Conservation (phyloP, 2,113 vertebrate species). For the Cyprinodon variegatus region DNA sequence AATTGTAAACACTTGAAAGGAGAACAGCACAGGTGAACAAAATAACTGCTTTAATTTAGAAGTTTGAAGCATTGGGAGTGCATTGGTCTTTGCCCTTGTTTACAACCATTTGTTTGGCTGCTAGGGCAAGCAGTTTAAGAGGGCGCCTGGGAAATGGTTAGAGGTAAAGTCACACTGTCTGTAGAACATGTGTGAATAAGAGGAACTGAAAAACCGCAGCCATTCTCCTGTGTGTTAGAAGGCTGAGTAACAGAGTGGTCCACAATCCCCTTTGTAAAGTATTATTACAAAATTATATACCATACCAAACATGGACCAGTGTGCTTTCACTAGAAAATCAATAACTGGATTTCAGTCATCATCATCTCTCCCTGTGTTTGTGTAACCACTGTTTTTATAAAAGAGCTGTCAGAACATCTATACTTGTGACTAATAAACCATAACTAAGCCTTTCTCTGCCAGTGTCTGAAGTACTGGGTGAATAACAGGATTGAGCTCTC, state of each 20-base stretch:
- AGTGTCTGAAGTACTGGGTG: constrained; percentile 41
- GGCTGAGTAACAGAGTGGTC: constrained; percentile 3
- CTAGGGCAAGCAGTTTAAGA: not conserved
- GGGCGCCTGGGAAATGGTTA: not conserved
- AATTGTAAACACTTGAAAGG: too few relatives aligned
- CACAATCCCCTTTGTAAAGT: constrained; percentile 7
- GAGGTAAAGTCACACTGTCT: not conserved
- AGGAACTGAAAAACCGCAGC: not conserved
- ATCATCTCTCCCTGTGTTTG: constrained; percentile 26
- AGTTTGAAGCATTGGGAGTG: not conserved
- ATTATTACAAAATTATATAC: not conserved
- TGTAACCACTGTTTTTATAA: constrained; percentile 40
- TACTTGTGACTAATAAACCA: constrained; percentile 46
- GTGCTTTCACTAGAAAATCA: constrained; percentile 34
- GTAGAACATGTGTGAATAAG: not conserved
- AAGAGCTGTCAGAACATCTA: constrained; percentile 47
- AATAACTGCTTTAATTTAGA: not conserved
- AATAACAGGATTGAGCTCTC: constrained; percentile 52
- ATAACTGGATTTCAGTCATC: constrained; percentile 39
- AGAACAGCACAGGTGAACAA: too few relatives aligned
- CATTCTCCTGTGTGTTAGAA: constrained; percentile 5
- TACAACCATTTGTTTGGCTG: not conserved
- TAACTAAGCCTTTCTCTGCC: constrained; percentile 56
- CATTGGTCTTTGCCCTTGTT: not conserved
- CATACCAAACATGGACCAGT: constrained; percentile 2